A percentile compares a stretch with the other conserved stretches of the same genome.
These are phyloP conservation scores for Hyperoplus lanceolatus DNA, from an alignment of 2,797 vertebrate species.

Conservation along the genomic window DNA sequence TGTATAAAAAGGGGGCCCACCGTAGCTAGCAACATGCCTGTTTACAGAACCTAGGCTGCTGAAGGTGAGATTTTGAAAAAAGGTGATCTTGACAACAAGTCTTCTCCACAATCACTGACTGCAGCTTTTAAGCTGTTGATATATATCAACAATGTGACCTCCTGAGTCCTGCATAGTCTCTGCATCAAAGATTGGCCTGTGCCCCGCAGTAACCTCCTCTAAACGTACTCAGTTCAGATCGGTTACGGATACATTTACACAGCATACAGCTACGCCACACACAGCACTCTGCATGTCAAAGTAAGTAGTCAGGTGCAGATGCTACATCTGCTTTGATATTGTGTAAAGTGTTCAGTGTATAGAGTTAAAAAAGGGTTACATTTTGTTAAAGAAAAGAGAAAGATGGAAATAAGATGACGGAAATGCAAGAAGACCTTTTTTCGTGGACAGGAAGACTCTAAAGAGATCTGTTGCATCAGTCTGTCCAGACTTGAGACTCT, in stretches of 20 bases:
- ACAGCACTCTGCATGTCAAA: conserved; percentile 11
- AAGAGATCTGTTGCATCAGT: conserved; percentile 65
- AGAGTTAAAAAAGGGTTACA: background rate
- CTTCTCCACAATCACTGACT: too few species aligned
- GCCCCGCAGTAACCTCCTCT: background rate
- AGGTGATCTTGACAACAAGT: too few species aligned
- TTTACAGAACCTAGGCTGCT: too few species aligned
- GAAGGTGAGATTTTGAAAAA: too few species aligned
- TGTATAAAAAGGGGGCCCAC: too few species aligned
- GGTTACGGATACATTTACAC: background rate
- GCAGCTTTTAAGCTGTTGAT: conserved; percentile 1
- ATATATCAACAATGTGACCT: background rate
- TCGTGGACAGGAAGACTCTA: conserved; percentile 38
- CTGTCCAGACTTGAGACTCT: conserved; percentile 63
- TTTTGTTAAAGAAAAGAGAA: background rate
- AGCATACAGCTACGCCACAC: background rate
- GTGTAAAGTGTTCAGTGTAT: conserved; percentile 6
- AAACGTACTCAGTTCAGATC: conserved; percentile 4
- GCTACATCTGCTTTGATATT: conserved; percentile 1
- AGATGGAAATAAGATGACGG: background rate
- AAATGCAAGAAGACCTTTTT: conserved; percentile 22
- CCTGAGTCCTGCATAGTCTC: background rate
- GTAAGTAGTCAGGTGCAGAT: background rate
- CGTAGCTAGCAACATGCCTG: too few species aligned
- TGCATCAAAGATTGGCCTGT: background rate